Evolutionary conservation across 2,888 invertebrate species (phyloP), one percentile per base, ranked within the genome.

Genomic region (Cerceris rybyensis): DNA sequence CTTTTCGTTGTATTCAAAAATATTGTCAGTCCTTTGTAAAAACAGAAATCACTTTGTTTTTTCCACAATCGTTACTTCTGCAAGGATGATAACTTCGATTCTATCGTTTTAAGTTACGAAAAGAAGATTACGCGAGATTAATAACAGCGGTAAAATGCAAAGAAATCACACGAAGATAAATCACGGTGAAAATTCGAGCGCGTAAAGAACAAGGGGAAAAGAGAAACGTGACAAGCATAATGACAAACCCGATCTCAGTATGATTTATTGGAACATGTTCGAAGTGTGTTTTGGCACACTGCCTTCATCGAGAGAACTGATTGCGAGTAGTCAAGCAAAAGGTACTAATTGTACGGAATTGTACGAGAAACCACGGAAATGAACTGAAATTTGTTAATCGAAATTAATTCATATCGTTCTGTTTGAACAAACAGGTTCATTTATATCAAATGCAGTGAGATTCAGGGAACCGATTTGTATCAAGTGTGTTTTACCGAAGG

Each of bases 201-300:
- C 8, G 11, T 11, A 46, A 11, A 46, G 9, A 46, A 46, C 8
- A 11, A 46, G 46, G 11, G 11, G 11, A 46, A 46, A 46, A 11
- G 46, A 46, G 46, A 46, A 46, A 46, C 46, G 46, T 11, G 46
- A 46, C 46, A 46, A 7, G n/a, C 14, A 41, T 46, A 13, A 16
- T 14, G 55, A 17, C 13, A 59, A 46, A 8, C n/a, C 54, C 42
- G 7, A 17, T 52, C 61, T 42, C 39, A 8, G 11, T 9, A 58
- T 50, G 63, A 79, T 58, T 59, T 63, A 69, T 72, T 66, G n/a
- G 54, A 70, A 59, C 69, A 67, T 43, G 52, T 68, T 59, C 59
- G 55, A 63, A 50, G 60, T 52, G 13, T 66, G 69, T 67, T 68
- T 67, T 78, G 74, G 70, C 74, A 70, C 46, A 17, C 42, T 78